Evolutionary conservation across 35 echinoderm and acorn worm genomes (phyloP).

Genomic region (Stichopus chloronotus): DNA sequence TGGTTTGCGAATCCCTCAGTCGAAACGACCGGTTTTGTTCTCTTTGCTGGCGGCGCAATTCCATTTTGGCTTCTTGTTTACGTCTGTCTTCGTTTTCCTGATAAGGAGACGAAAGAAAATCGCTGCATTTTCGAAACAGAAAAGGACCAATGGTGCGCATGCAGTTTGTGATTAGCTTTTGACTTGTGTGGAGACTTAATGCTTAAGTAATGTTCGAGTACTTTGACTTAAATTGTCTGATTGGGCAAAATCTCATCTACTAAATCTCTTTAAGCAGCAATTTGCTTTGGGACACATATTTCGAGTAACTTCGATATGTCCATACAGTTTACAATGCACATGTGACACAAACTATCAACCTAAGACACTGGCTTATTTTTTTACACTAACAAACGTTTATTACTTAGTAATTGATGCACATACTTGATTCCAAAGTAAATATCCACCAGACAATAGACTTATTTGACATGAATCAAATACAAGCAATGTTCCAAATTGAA

Average conservation of each 20-base stretch:
- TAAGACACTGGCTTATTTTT: too few relatives aligned
- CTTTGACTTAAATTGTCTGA: too few relatives aligned
- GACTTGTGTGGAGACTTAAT: not conserved
- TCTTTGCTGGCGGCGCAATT: conserved; percentile 75
- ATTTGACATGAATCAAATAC: not conserved
- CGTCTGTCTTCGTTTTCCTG: conserved; percentile 92
- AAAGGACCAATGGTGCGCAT: not conserved
- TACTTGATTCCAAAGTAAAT: too few relatives aligned
- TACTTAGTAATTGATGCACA: too few relatives aligned
- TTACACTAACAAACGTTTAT: too few relatives aligned
- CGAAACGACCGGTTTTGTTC: conserved; percentile 79
- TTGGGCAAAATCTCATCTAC: too few relatives aligned
- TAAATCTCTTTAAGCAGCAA: too few relatives aligned
- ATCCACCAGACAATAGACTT: not conserved
- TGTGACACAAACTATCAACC: too few relatives aligned
- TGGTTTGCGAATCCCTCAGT: not conserved
- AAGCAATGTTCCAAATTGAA: not conserved
- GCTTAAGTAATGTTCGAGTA: not conserved
- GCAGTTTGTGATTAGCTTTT: not conserved
- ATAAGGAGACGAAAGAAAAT: not conserved
- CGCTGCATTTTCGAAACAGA: not conserved
- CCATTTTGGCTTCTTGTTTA: conserved; percentile 75
- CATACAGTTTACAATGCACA: too few relatives aligned
- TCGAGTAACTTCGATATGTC: too few relatives aligned
- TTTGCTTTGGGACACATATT: too few relatives aligned